phyloP scores from a whole-genome alignment of 2,113 vertebrate genomes.

The Ginglymostoma cirratum region DNA sequence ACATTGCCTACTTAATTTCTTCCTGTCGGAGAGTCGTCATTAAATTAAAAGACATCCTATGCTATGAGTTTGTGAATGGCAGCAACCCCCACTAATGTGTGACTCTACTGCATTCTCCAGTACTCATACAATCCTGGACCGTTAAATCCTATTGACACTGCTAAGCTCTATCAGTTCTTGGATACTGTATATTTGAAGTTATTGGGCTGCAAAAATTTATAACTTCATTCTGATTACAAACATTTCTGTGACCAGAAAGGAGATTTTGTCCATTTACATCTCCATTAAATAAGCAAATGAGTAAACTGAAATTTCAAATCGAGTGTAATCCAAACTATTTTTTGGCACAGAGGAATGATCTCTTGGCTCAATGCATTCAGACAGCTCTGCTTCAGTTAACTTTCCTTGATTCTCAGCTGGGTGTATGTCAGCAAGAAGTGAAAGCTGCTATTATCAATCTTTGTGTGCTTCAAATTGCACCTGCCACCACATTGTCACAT shows the following conservation, averaged over 20 bases:
- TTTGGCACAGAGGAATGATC: not conserved
- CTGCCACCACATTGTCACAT: not conserved
- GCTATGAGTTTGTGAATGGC: not conserved
- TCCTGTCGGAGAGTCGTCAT: not conserved
- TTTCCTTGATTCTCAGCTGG: not conserved
- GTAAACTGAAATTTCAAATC: not conserved
- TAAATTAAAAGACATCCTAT: not conserved
- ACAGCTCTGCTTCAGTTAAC: not conserved
- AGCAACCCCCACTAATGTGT: not conserved
- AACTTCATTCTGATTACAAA: not conserved
- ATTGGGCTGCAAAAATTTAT: not conserved
- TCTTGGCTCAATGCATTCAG: not conserved
- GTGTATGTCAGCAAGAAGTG: not conserved
- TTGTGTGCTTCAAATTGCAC: not conserved
- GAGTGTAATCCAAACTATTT: not conserved
- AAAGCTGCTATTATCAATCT: constrained; percentile 11
- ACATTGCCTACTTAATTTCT: not conserved
- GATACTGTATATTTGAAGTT: not conserved
- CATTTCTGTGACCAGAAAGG: not conserved
- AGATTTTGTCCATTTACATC: not conserved
- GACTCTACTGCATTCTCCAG: not conserved
- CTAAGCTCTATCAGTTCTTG: constrained; percentile 6
- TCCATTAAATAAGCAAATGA: not conserved
- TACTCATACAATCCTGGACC: not conserved
- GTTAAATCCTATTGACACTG: not conserved